Evolutionary conservation across 2,797 vertebrate genomes (phyloP), one percentile per base, ranked within the genome.

Genomic region (Tachyglossus aculeatus): DNA sequence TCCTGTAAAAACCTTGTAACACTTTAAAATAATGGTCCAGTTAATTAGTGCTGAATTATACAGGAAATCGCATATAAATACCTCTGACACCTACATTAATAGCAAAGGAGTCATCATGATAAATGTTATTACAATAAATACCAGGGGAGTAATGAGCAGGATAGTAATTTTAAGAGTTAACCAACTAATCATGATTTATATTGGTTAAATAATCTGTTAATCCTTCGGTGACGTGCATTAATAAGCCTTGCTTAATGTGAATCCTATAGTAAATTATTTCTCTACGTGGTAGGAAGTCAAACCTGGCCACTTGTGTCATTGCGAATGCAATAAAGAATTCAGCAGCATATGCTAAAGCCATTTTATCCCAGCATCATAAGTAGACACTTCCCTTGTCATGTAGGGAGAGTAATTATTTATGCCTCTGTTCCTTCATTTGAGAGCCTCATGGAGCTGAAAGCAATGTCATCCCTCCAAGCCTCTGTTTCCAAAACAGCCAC

Each of bases 1-100:
- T 36, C 71, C 76, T 69, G 21, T 77, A 15, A 58, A 79, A 79
- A 71, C 80, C 44, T 41, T 69, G 14, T 18, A 65, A 36, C 29
- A 69, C 31, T 71, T 82, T 52, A 57, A 81, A 83, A 74, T 60
- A 61, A 83, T 63, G 0, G 6, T 36, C 31, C 37, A 78, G 58
- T 43, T 77, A 81, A 85, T 78, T 74, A 77, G 34, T 61, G 56
- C 38, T 80, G 40, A 81, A 65, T 72, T 83, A 45, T 33, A 65
- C 21, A 18, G 14, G 13, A 58, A 66, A 81, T 67, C 58, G 74
- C 40, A 47, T 61, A 57, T 61, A 74, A 82, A 54, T 79, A 76
- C 0, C 1, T 62, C 34, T 67, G 54, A 66, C 22, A 48, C 48
- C 24, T 48, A 77, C 14, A 72, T 80, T 78, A 72, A 61, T 40